phyloP scores from a whole-genome alignment of 2,888 invertebrate species.

The Ichneumoninae sp. region DNA sequence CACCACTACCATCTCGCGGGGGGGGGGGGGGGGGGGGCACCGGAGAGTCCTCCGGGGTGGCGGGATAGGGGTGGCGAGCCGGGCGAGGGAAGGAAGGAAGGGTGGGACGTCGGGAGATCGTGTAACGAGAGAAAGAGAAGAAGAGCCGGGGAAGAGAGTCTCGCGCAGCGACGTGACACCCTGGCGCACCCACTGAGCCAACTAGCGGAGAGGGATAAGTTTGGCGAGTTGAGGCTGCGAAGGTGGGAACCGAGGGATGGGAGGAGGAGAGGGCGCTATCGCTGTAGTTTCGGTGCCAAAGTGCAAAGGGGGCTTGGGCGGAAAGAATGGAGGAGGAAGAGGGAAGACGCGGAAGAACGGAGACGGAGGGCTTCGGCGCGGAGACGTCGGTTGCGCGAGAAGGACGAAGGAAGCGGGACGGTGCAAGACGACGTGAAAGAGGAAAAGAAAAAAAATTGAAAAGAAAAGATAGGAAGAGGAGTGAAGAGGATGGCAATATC shows the following conservation, averaged over 20 bases:
- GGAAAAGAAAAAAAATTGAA: neutral
- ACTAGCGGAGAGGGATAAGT: constrained; percentile 40
- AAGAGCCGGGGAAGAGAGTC: constrained; percentile 11
- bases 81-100: constrained; percentile 8
- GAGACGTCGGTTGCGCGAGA: neutral
- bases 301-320: constrained; percentile 60
- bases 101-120: constrained; percentile 45
- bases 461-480: constrained; percentile 26
- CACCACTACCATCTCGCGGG: constrained; percentile 7
- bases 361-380: constrained; percentile 13
- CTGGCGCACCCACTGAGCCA: constrained; percentile 31
- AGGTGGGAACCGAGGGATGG: constrained; percentile 32
- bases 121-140: constrained; percentile 48
- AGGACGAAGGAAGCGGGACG: neutral
- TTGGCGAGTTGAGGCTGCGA: constrained; percentile 32
- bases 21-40: too few species aligned
- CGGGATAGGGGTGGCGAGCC: neutral
- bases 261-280: constrained; percentile 33
- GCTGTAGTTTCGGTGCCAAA: constrained; percentile 61
- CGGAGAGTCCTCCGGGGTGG: neutral
- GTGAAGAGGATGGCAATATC: constrained; percentile 59
- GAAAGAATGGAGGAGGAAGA: constrained; percentile 33
- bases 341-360: neutral
- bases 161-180: constrained; percentile 50
- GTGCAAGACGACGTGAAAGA: neutral